Evolutionary conservation across 1,140 invertebrate genomes (phyloP).

Genomic region (Cotesia vestalis): DNA sequence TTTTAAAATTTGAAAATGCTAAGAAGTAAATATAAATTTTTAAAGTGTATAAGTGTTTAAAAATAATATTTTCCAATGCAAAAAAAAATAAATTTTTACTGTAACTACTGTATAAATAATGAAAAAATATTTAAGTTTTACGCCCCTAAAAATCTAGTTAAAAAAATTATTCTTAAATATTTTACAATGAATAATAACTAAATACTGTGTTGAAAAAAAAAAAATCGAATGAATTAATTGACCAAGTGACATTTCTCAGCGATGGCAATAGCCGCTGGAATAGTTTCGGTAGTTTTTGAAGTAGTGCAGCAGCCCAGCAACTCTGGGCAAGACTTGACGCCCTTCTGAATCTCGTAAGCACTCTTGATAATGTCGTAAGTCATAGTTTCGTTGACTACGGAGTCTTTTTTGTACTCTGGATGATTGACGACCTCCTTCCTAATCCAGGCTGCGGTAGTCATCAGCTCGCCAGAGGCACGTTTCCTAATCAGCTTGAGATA

Average conservation of each 20-base stretch:
- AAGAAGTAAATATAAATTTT: too few relatives aligned
- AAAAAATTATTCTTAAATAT: background rate
- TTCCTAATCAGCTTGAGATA: conserved; percentile 95
- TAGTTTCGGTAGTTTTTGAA: conserved; percentile 82
- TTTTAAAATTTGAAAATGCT: too few relatives aligned
- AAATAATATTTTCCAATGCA: too few relatives aligned
- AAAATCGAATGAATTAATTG: background rate
- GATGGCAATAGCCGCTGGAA: conserved; percentile 76
- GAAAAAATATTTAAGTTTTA: too few relatives aligned
- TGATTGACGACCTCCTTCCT: conserved; percentile 89
- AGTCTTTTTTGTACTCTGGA: conserved; percentile 92
- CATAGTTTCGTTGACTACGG: conserved; percentile 86
- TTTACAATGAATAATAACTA: background rate
- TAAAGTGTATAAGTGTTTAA: too few relatives aligned
- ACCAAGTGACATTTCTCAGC: conserved; percentile 50
- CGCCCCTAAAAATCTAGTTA: too few relatives aligned
- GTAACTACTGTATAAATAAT: too few relatives aligned
- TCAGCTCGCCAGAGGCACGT: conserved; percentile 85
- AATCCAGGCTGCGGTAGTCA: conserved; percentile 92
- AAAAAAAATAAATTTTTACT: too few relatives aligned
- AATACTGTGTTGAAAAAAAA: conserved; percentile 32
- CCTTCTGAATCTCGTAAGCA: conserved; percentile 77
- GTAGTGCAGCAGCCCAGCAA: conserved; percentile 77
- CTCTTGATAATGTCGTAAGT: conserved; percentile 92
- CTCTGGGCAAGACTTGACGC: conserved; percentile 76